Evolutionary conservation across 2,113 vertebrate species (phyloP), one percentile per base, ranked within the genome.

Genomic region (Cebidichthys violaceus): DNA sequence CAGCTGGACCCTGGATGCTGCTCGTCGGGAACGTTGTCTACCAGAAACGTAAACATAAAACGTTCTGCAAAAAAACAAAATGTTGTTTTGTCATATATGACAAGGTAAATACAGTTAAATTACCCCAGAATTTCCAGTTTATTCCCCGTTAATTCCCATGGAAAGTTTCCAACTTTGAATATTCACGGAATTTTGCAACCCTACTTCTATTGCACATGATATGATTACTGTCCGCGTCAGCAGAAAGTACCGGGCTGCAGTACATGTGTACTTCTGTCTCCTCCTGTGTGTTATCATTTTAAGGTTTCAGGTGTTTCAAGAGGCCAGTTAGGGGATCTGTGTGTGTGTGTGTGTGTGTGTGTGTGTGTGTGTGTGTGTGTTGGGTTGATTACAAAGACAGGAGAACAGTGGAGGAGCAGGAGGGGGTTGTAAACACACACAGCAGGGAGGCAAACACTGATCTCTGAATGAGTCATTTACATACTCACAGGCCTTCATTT

Each of bases 391-490:
- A 81, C 52, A 84, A 84, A 81, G 73, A 76, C 70, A 43, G 50
- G 66, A 24, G 70, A 39, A 74, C 55, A 79, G 83, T 61, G 77
- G n/a, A 68, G 75, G 5, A 72, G 24, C 70, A 18, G 83, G 45
- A 70, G 79, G 79, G 76, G 69, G 64, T 33, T 59, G 82, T 81
- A 83, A 89, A 85, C 81, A 84, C 57, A 54, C 82, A 76, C 79
- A 76, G 73, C 79, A 74, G 73, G 78, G 62, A 8, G 60, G 50
- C 22, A 31, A 24, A 64, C 59, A 33, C 14, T 37, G 52, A 37
- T 55, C 62, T 39, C 37, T 72, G 9, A 84, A 55, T 60, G 70
- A 64, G 1, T 43, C 54, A 55, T 71, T 39, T 60, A 29, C 68
- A 70, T 64, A 52, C 17, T 37, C 57, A 35, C 31, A 70, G 68